Evolutionary conservation across 2,888 invertebrate species (phyloP).

Genomic region (Megaustenia siamemsis): DNA sequence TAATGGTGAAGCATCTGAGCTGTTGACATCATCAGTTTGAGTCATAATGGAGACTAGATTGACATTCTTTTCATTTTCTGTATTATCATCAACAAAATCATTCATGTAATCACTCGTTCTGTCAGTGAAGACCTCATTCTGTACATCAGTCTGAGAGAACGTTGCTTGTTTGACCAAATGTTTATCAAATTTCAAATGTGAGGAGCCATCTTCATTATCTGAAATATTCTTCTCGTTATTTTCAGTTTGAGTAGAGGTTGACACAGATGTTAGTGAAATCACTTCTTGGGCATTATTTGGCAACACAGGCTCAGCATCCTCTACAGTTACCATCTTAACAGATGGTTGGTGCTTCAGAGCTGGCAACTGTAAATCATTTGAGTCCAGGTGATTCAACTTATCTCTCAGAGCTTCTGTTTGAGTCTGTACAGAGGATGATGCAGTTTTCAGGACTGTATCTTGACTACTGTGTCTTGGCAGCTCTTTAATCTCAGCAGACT

Average conservation of each 20-base stretch:
- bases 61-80: not conserved
- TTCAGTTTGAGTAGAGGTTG: not conserved
- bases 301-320: not conserved
- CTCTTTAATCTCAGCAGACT: too few relatives aligned
- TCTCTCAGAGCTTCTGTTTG: not conserved
- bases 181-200: not conserved
- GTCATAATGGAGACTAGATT: not conserved
- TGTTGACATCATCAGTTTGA: constrained; percentile 4
- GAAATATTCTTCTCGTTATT: not conserved
- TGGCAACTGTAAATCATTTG: not conserved
- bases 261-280: not conserved
- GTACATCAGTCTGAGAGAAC: not conserved
- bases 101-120: too few relatives aligned
- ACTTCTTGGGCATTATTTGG: not conserved
- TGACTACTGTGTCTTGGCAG: not conserved
- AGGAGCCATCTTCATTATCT: not conserved
- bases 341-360: not conserved
- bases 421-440: not conserved
- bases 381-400: not conserved
- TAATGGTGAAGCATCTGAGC: not conserved
- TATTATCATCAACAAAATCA: too few relatives aligned
- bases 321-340: too few relatives aligned
- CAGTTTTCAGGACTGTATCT: not conserved
- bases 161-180: not conserved
- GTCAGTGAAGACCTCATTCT: not conserved